A percentile compares a stretch with the other conserved stretches of the same genome.
Conservation (phyloP, 2,797 vertebrate species). For the Natrix natrix region DNA sequence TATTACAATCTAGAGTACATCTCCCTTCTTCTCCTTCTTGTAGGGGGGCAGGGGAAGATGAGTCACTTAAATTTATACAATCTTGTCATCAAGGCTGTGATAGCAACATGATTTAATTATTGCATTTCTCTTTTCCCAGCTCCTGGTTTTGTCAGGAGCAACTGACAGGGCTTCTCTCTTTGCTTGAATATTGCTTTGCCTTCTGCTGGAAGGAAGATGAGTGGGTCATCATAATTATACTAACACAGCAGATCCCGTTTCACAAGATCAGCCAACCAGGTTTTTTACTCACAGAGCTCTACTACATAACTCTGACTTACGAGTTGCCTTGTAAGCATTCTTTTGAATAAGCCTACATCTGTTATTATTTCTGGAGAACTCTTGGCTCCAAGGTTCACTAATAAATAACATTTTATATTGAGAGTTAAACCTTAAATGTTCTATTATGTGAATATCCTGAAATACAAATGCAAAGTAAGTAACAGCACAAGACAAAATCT, state of each 20-base stretch:
- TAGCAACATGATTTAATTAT: constrained; percentile 49
- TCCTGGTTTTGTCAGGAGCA: constrained; percentile 37
- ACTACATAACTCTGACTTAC: constrained; percentile 15
- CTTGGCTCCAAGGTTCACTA: constrained; percentile 30
- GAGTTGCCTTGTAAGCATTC: constrained; percentile 35
- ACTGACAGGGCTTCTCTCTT: constrained; percentile 61
- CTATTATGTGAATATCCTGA: constrained; percentile 21
- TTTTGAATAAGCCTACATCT: constrained; percentile 35
- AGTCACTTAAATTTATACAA: constrained; percentile 81
- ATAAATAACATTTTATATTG: constrained; percentile 53
- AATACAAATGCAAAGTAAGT: not conserved
- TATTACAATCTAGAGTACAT: constrained; percentile 80
- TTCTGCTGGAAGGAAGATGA: constrained; percentile 37
- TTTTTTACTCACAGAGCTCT: constrained; percentile 37
- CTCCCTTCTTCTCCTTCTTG: constrained; percentile 70
- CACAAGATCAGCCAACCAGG: constrained; percentile 40
- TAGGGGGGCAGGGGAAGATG: constrained; percentile 67
- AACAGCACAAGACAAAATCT: not conserved
- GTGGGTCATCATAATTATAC: constrained; percentile 46
- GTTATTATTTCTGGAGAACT: constrained; percentile 51
- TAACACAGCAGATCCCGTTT: constrained; percentile 24
- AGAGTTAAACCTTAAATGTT: constrained; percentile 25
- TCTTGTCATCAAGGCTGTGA: constrained; percentile 71
- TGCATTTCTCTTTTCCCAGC: constrained; percentile 24
- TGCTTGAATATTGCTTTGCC: constrained; percentile 39